Conservation (phyloP, 2,888 invertebrate genomes). For the Drosophila stalkeri region DNA sequence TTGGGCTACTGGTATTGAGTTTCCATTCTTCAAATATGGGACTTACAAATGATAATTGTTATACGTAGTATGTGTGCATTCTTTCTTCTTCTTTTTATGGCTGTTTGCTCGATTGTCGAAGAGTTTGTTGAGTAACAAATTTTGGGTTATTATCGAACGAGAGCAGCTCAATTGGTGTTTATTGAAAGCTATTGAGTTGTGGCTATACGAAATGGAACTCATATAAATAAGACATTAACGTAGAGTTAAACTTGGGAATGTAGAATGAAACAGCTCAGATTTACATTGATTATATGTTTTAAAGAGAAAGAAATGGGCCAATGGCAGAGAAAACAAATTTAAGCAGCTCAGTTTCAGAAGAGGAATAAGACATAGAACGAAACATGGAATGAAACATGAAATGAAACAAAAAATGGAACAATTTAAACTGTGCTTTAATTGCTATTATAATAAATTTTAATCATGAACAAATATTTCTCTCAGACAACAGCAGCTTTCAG, state of each 20-base stretch:
- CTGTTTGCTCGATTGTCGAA: slow-evolving; percentile 1
- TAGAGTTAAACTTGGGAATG: not conserved
- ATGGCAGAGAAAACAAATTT: too few species aligned
- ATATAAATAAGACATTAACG: not conserved
- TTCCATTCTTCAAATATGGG: slow-evolving; percentile 33
- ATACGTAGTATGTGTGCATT: not conserved
- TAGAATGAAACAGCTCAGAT: not conserved
- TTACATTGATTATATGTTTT: not conserved
- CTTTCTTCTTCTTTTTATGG: not conserved
- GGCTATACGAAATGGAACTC: not conserved
- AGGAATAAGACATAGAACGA: too few species aligned
- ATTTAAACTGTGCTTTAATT: not conserved
- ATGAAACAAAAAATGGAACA: too few species aligned
- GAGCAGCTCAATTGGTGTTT: slow-evolving; percentile 3
- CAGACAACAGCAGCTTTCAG: not conserved
- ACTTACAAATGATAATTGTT: slow-evolving; percentile 9
- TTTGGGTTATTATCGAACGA: slow-evolving; percentile 1
- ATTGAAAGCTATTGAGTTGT: slow-evolving; percentile 9
- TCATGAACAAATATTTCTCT: not conserved
- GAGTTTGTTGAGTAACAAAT: slow-evolving; percentile 9
- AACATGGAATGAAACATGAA: not conserved
- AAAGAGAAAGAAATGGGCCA: not conserved
- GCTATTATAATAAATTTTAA: not conserved
- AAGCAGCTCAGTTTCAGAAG: too few species aligned
- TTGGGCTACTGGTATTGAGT: slow-evolving; percentile 42